Base-by-base conservation (phyloP, 2,888 invertebrate genomes). In the Pyrgus malvae region DNA sequence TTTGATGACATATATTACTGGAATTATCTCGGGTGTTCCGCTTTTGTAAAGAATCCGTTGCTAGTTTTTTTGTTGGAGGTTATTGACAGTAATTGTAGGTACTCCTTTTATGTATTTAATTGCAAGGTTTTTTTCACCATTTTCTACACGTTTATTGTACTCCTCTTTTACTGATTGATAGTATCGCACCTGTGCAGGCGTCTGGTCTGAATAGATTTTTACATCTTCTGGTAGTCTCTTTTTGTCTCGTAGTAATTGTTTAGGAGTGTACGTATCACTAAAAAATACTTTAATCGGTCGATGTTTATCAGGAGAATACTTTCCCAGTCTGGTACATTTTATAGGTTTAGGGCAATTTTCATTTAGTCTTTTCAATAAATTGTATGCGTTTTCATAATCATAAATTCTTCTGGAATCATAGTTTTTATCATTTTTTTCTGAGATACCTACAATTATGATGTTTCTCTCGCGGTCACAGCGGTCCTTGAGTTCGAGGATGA, bases 401-500 rank as follows among this genome's bases (percentile, higher is more conserved):
- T 33, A 35, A 16, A 6, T 25, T 8, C 50, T 48, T 50, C 66
- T 46, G 0, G 19, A 3, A 2, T 54, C 41, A 7, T 0, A 42
- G 19, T 59, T 59, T 35, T 58, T 58, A 59, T 48, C 48, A 23
- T 33, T 46, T n/a, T 14, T 23, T 46, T 46, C 46, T 14, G 12
- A 12, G 3, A 46, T 46, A 21, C 46, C 46, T 14, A 35, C 62
- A 29, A 70, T 46, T 0, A 68, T 51, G 4, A 68, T 55, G 37
- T 69, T 64, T 58, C 62, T 65, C 14, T 62, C 61, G 33, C 66
- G 58, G 0, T 61, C 53, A 9, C 33, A 55, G 8, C 63, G 62
- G 9, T 68, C 64, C 33, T 63, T 62, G 1, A 68, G 12, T 49
- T 65, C 65, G 6, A 56, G 48, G 46, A 64, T 53, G 57, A 67